phyloP scores from a whole-genome alignment of 2,113 vertebrate species.

The Pseudolaguvia tuberculata region DNA sequence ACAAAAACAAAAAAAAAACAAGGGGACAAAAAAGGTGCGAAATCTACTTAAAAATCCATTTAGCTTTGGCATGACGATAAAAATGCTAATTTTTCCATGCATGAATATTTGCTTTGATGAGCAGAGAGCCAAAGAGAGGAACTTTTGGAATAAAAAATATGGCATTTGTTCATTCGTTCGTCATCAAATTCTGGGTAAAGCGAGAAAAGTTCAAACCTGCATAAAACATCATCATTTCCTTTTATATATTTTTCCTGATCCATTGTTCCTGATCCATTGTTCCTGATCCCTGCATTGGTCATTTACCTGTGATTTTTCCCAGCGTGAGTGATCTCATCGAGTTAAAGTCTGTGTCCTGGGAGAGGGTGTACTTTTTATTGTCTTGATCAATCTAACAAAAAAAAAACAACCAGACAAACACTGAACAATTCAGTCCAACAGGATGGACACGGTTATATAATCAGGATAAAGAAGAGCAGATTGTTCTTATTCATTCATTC shows the following conservation, averaged over 20 bases:
- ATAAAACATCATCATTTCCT: neutral
- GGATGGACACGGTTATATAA: too few species aligned
- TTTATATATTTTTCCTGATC: neutral
- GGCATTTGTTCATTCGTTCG: neutral
- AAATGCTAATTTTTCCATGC: conserved; percentile 16
- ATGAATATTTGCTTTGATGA: neutral
- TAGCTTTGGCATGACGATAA: conserved; percentile 35
- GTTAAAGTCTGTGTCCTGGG: conserved; percentile 80
- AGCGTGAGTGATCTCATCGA: conserved; percentile 82
- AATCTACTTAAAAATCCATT: conserved; percentile 37
- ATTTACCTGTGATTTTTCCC: conserved; percentile 87
- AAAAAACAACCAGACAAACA: neutral
- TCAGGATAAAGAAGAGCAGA: too few species aligned
- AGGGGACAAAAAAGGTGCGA: conserved; percentile 17
- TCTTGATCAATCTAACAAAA: conserved; percentile 83
- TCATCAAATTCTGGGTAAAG: neutral
- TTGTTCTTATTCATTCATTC: too few species aligned
- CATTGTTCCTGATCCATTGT: too few species aligned
- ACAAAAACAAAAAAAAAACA: conserved; percentile 50
- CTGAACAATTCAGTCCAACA: neutral
- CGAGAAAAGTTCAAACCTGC: neutral
- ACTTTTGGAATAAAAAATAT: neutral
- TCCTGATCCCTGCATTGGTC: neutral
- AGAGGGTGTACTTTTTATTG: conserved; percentile 82
- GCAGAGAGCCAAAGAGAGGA: neutral